Base-by-base conservation (phyloP, 92 coral and sea anemone species). In the Metridium senile region DNA sequence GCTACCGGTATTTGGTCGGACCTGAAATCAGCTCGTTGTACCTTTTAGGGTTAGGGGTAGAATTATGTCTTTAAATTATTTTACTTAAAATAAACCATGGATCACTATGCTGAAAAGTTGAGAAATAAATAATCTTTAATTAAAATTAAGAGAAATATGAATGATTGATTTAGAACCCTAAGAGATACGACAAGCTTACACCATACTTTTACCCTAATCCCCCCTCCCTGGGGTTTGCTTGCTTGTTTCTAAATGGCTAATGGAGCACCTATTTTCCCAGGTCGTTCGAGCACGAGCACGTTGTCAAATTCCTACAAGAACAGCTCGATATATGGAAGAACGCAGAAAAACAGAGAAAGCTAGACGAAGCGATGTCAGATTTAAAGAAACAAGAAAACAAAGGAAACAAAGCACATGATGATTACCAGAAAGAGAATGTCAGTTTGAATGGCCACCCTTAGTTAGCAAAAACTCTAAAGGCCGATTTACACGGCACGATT, bases 271-370 rank as follows among this genome's bases (percentile, higher is more conserved):
- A 13, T 39, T 39, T 39, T 39, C 13, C 13, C 13, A 79, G 88
- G 51, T 86, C 98, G 1, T 94, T 94, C 68, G 98, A 94, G 21
- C 95, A 80, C 62, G 98, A 94, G 49, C 76, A 86, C 19, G 89
- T 94, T 21, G 86, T 87, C 33, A 91, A 81, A 26, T 92, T 81
- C 68, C 87, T 94, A 1, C 95, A 92, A n/a, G 97, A 92, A 62
- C 88, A 86, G 11, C 74, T 90, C 79, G 88, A 89, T 13, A 84
- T 62, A 6, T 33, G 80, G 71, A 89, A 83, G 76, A 88, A 74
- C 28, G 86, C 84, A 13, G 91, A 84, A 23, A 89, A 87, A 28
- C 93, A 92, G 59, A 74, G 85, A 54, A 86, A 81, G 68, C 73
- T 91, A 47, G 89, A 77, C 0, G 97, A 88, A 34, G 93, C 90